Base-by-base conservation (phyloP, 2,888 invertebrate species). In the Buathra laborator region DNA sequence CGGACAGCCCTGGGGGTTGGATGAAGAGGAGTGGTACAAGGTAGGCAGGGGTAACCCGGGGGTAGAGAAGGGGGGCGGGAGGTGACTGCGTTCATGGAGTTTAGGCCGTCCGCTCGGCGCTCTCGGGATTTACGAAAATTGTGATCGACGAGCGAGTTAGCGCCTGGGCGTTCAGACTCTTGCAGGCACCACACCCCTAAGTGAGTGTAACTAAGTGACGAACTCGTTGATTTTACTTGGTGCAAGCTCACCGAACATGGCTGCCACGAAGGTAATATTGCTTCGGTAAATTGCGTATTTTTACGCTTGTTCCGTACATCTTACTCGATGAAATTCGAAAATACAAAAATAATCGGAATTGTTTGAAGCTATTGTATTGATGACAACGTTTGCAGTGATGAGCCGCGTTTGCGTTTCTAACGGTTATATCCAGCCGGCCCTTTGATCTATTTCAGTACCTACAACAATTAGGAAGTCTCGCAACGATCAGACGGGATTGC, bases 111-210 rank as follows among this genome's bases (percentile, higher is more conserved):
- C 59, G 71, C 67, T 72, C 62, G 62, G 68, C 24, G 46, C 84
- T 78, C 81, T 32, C 43, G 81, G 84, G 84, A 84, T 81, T 84
- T 74, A 68, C 77, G 81, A 81, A 84, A 84, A 81, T 84, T 81
- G 84, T 78, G 84, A 84, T 84, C 77, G 84, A 84, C 68, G 84
- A 84, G 72, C 68, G 72, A 72, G 68, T 74, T 43, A 53, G 72
- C 74, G 74, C 77, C 67, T 78, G 24, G 53, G 68, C 71, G 29
- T 14, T 46, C 37, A 43, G 9, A 4, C 76, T 56, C 7, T 14
- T 59, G 16, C 59, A 48, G 12, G 19, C 64, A 64, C 51, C 72
- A 53, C 14, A 16, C 10, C 43, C 43, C 6, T n/a, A 29, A 37
- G 3, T 24, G 48, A 56, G 80, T 46, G 46, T 71, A 24, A 62